Base-by-base conservation (phyloP, 2,113 vertebrate species). In the Lepus europaeus region DNA sequence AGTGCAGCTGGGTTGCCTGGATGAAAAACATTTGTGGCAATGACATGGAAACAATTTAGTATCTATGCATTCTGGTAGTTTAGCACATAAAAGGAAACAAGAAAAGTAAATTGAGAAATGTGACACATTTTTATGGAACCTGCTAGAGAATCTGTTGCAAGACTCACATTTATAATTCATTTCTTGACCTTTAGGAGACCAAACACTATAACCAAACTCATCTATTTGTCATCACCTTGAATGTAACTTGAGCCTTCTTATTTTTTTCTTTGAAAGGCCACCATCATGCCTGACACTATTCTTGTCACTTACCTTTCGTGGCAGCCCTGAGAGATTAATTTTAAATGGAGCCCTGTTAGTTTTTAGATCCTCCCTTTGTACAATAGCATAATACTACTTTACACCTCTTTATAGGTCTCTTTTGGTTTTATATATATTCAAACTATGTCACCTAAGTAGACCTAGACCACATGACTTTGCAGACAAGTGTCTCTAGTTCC, bases 181-280 rank as follows among this genome's bases (percentile, higher is more conserved):
- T 90, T 39, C 23, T 74, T 96, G 88, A 95, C 73, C 73, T 95
- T 96, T 88, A 86, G 81, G 69, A 72, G 14, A 89, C 20, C 70
- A 96, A 25, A 80, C 17, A 29, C 25, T 83, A 64, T 87, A 94
- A 36, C 9, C 66, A 59, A 25, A 10, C 25, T 93, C 23, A 84
- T 93, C 61, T 94, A 0, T 84, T 78, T 95, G 36, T 88, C 82
- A 56, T 95, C 64, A 29, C 25, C 66, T 91, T 72, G 6, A 90
- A 23, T 84, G 74, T 56, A 81, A 91, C 77, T 92, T 82, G 81
- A 8, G 72, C 33, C 9, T 90, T 90, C 79, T 82, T 76, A 45
- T 31, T 89, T 91, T 96, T 91, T 25, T 6, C 31, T 92, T 74
- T 88, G 81, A 93, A 95, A 95, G 82, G 39, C 73, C 59, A 90